Percentiles rank a stretch among this genome's conserved stretches.
These are phyloP conservation scores for Lycocorax pyrrhopterus DNA, from an alignment of 2,113 vertebrate genomes.

Conservation along the genomic window DNA sequence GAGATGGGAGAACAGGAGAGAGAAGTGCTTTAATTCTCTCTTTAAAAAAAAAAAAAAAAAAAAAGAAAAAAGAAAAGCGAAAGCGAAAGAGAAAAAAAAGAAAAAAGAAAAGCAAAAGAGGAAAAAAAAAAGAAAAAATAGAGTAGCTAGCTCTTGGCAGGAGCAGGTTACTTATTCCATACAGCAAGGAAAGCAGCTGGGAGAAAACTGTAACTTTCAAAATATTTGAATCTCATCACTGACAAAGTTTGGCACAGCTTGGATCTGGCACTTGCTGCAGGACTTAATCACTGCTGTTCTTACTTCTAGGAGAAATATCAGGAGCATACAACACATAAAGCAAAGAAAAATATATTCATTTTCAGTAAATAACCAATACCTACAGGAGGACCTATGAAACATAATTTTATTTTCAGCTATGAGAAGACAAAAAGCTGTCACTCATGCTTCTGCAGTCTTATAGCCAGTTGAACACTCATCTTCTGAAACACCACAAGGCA, in stretches of 20 bases:
- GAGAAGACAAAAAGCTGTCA: not conserved
- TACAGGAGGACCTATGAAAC: not conserved
- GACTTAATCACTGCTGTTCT: not conserved
- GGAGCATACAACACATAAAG: not conserved
- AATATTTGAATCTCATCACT: slow-evolving; percentile 29
- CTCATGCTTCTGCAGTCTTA: not conserved
- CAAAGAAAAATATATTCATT: not conserved
- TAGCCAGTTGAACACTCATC: not conserved
- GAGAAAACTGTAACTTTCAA: slow-evolving; percentile 6
- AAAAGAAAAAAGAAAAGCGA: no score
- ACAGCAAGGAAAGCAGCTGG: not conserved
- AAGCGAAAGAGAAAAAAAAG: no score
- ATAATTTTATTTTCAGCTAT: not conserved
- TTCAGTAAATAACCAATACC: not conserved
- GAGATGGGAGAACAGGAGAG: not conserved
- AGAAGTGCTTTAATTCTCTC: not conserved
- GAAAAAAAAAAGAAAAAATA: fast-evolving
- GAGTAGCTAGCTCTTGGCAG: not conserved
- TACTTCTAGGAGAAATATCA: not conserved
- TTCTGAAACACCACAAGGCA: not conserved
- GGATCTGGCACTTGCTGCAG: not conserved
- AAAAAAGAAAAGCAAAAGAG: no score
- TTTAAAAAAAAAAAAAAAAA: no score
- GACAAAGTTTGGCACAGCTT: not conserved
- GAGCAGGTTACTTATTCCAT: not conserved